These are phyloP conservation scores for Tromatobia lineatoria DNA, from an alignment of 2,888 invertebrate species.

Conservation along the genomic window DNA sequence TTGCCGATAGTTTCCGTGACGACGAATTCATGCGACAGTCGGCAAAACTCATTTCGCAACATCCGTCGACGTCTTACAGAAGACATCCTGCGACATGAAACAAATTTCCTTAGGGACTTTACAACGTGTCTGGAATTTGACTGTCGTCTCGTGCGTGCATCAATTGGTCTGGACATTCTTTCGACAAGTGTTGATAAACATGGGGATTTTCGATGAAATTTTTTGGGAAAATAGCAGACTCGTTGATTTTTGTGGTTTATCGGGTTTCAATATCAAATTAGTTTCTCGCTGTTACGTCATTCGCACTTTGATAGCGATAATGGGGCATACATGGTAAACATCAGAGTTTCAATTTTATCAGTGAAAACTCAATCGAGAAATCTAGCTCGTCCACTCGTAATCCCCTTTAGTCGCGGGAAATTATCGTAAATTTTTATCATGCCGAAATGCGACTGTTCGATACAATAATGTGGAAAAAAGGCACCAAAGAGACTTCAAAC, in stretches of 20 bases:
- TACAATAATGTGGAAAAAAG: constrained; percentile 4
- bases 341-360: constrained; percentile 32
- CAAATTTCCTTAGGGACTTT: background rate
- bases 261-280: background rate
- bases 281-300: background rate
- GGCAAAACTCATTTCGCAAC: background rate
- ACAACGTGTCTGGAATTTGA: background rate
- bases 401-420: constrained; percentile 17
- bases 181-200: background rate
- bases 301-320: background rate
- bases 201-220: background rate
- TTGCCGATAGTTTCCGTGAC: background rate
- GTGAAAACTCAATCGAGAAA: constrained; percentile 49
- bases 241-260: background rate
- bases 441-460: constrained; percentile 8
- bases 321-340: background rate
- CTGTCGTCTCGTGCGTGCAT: background rate
- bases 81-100: background rate
- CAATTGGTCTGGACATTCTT: background rate
- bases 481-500: background rate
- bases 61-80: background rate
- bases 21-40: background rate
- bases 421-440: constrained; percentile 33
- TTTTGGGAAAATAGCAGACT: background rate
- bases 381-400: constrained; percentile 32